Base-by-base conservation (phyloP, 2,888 invertebrate species). In the Argyresthia goedartella region DNA sequence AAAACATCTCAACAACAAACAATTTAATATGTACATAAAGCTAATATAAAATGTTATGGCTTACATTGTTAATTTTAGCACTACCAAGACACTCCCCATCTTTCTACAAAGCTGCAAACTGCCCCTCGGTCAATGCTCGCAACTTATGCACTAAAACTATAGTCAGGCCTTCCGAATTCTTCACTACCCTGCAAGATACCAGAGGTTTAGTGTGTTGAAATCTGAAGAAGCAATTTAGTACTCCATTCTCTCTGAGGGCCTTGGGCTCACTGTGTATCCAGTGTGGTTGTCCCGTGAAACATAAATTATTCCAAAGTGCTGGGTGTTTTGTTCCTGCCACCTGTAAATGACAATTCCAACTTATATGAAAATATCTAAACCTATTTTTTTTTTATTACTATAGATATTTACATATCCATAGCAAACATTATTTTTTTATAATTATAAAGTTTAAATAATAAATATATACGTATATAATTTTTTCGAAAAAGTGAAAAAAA, bases 61-160 rank as follows among this genome's bases (percentile, higher is more conserved):
- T 89, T 45, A 85, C 61, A 60, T 78, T 62, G 50, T 61, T 63
- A 59, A 98, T 97, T 73, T 90, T 89, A 1, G 95, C 95, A 79
- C 96, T 92, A 1, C 98, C 98, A 54, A 97, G 81, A 76, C 97
- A 98, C 74, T 94, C 93, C 14, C 89, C 82, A 43, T 89, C 88
- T 52, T 80, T 88, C 69, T 97, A 97, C 61, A 98, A 90, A 13
- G 95, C 95, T 15, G 93, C 95, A 88, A 91, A 97, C 82, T 96
- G 98, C 33, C 98, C 98, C 42, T 93, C 91, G 34, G 96, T 95
- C 33, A 98, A 66, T 1, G 96, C 95, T 64, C 96, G 88, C 60
- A 92, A 75, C 1, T 92, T 90, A 59, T 84, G 69, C 50, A 88
- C 79, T 54, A 95, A 72, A 51, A 82, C 71, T 25, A 95, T 84